Evolutionary conservation across 2,113 vertebrate genomes (phyloP).

Genomic region (Rhabdornis inornatus): DNA sequence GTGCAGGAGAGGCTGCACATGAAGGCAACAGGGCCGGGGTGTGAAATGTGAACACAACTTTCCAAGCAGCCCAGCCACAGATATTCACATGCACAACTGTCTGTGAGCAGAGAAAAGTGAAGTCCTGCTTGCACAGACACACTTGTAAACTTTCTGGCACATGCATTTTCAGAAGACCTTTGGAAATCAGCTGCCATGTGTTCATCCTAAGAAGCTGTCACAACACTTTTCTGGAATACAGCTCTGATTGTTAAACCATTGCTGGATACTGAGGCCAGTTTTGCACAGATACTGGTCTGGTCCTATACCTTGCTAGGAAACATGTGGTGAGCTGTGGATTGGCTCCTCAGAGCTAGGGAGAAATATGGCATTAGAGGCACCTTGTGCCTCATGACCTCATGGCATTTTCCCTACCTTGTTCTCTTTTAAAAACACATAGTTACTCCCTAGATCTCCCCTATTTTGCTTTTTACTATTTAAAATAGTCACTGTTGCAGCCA

Average conservation of each 20-base stretch:
- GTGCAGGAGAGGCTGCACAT: not conserved
- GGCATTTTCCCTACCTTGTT: not conserved
- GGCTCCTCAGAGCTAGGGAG: not conserved
- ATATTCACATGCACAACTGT: not conserved
- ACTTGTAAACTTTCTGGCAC: not conserved
- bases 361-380: not conserved
- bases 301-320: not conserved
- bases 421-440: not conserved
- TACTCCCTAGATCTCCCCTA: not conserved
- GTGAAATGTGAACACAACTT: not conserved
- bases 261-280: not conserved
- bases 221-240: not conserved
- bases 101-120: not conserved
- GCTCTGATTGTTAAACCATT: not conserved
- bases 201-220: not conserved
- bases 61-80: not conserved
- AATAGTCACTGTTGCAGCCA: not conserved
- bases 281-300: not conserved
- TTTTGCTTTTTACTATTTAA: not conserved
- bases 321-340: not conserved
- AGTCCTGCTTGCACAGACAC: not conserved
- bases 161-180: not conserved
- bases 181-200: not conserved
- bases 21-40: rapidly evolving
- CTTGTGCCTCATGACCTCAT: rapidly evolving